Base-by-base conservation (phyloP, 2,113 vertebrate species). In the Aptenodytes patagonicus region DNA sequence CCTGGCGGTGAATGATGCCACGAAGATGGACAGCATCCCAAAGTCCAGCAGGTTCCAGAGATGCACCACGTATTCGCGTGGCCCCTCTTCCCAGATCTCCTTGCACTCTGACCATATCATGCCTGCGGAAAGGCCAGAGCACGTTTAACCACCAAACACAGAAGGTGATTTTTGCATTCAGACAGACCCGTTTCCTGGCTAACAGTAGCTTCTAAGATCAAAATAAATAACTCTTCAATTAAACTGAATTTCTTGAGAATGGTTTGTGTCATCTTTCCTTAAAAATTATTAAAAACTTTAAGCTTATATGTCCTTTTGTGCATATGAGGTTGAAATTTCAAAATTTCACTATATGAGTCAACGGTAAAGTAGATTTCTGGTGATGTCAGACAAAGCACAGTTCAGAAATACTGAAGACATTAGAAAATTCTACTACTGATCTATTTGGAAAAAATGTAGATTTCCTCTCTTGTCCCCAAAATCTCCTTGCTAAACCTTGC, bases 21-120 rank as follows among this genome's bases (percentile, higher is more conserved):
- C 99, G 1, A 99, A 99, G 97, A 99, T 99, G 93, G 99, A 99
- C 85, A 99, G 96, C 99, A 99, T 99, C 71, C 99, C 99, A 3
- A 99, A 99, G 85, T 99, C 99, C 95, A 99, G 97, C 60, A 99
- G 98, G 70, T 99, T 99, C 99, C 99, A 99, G 61, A 99, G 98
- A 87, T 99, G 99, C 97, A 99, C 97, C 89, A 99, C 93, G 1
- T 99, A 99, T 92, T 99, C 99, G 1, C 99, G 98, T 2, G 99
- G 99, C 10, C 99, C 99, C 24, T 99, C 99, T 17, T 97, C 98
- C 99, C 99, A 99, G 95, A 99, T 99, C 97, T 99, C 99, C 97
- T 99, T 99, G 97, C 99, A 99, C 93, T 99, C 99, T 1, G 99
- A 99, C 99, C 99, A 99, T 65, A 99, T 99, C 99, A 99, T 99